phyloP scores from a whole-genome alignment of 1,140 invertebrate genomes.

The Macrobrachium rosenbergii region DNA sequence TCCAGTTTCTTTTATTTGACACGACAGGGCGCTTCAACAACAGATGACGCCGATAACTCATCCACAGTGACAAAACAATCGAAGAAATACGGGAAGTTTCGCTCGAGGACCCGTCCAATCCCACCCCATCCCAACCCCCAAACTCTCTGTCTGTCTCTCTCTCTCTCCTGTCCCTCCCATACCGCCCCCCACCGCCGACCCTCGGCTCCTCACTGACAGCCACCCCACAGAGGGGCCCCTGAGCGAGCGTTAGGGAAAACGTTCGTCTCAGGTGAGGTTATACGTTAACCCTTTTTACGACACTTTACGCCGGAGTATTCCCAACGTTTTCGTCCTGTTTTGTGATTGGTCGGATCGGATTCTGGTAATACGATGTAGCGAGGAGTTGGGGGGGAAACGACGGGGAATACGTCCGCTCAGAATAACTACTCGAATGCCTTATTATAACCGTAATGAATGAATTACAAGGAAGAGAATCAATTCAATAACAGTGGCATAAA shows the following conservation, averaged over 20 bases:
- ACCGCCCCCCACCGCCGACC: too few relatives aligned
- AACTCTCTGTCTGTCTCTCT: too few relatives aligned
- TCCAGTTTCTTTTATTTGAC: slow-evolving; percentile 14
- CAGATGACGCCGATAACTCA: slow-evolving; percentile 51
- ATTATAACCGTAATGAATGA: too few relatives aligned
- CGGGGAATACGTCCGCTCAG: too few relatives aligned
- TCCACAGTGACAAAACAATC: slow-evolving; percentile 55
- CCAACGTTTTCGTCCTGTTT: slow-evolving; percentile 60
- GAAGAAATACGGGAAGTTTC: slow-evolving; percentile 50
- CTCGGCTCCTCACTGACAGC: not conserved
- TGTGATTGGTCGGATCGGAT: slow-evolving; percentile 21
- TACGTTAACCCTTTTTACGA: slow-evolving; percentile 60
- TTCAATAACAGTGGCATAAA: too few relatives aligned
- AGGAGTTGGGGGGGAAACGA: too few relatives aligned
- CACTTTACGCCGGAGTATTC: slow-evolving; percentile 44
- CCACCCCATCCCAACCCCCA: too few relatives aligned
- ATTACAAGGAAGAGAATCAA: too few relatives aligned
- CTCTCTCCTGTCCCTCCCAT: too few relatives aligned
- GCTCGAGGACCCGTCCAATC: not conserved
- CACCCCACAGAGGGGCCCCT: not conserved
- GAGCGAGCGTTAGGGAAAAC: slow-evolving; percentile 56
- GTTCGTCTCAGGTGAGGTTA: slow-evolving; percentile 59
- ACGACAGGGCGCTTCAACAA: slow-evolving; percentile 24
- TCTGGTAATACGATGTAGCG: too few relatives aligned
- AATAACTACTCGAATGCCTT: too few relatives aligned